Conservation (phyloP, 2,113 vertebrate genomes). For the Neodon shergylaensis region DNA sequence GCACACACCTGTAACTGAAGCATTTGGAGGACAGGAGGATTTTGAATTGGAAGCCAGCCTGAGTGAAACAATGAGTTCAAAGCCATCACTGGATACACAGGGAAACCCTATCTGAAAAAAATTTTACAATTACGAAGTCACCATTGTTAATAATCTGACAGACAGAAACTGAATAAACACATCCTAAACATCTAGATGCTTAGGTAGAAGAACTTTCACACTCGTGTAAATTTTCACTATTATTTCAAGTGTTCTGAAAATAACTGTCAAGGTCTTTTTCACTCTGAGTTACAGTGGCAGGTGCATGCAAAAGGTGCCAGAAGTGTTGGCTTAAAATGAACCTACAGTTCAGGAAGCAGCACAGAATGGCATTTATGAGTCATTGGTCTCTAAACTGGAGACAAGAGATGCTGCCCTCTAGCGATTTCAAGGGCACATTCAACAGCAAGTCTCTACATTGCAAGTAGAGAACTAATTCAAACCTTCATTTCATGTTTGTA, state of each 20-base stretch:
- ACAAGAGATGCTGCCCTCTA: slow-evolving; percentile 84
- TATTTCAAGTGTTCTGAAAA: slow-evolving; percentile 55
- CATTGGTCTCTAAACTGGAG: background rate
- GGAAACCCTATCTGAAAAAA: background rate
- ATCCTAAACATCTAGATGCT: background rate
- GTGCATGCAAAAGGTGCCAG: slow-evolving; percentile 55
- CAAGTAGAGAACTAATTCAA: background rate
- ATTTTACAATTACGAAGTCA: slow-evolving; percentile 2
- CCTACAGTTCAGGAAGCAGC: background rate
- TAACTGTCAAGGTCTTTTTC: background rate
- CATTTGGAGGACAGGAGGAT: background rate
- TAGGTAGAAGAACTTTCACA: background rate
- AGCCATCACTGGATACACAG: background rate
- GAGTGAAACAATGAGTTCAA: background rate
- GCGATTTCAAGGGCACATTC: slow-evolving; percentile 66
- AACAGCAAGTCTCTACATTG: background rate
- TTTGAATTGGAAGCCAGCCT: background rate
- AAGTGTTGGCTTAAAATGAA: slow-evolving; percentile 72
- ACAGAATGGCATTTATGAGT: background rate
- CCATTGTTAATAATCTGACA: background rate
- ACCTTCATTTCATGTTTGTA: background rate
- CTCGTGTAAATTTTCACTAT: slow-evolving; percentile 15
- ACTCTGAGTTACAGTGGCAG: slow-evolving; percentile 74
- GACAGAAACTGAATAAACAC: slow-evolving; percentile 63
- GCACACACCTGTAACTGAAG: background rate